Base-by-base conservation (phyloP, 1,140 invertebrate genomes). In the Stegodyphus mimosarum region DNA sequence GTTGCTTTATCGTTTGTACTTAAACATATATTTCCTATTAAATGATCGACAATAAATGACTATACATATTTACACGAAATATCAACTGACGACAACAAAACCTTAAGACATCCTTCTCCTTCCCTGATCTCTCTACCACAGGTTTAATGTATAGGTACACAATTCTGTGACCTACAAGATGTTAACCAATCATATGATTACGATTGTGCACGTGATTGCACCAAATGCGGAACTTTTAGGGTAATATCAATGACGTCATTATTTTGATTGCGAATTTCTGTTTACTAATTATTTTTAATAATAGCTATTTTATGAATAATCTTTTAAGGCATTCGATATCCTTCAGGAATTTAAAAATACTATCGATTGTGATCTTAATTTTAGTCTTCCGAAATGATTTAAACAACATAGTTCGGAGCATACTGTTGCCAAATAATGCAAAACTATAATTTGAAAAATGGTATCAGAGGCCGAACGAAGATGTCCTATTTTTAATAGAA, bases 61-160 rank as follows among this genome's bases (percentile, higher is more conserved):
- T 75, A 84, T 84, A 84, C 81, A 84, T 84, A 84, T 84, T 69
- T 84, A 84, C 81, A 84, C n/a, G 60, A 84, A 84, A 84, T 76
- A 84, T 76, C 73, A 84, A 84, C 81, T 75, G 70, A 83, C 76
- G 52, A 84, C 81, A 75, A 67, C 81, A 60, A 67, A 55, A 67
- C 63, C 33, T 51, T 52, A 67, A 13, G 4, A 70, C 81, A 84
- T 84, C 72, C 71, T 69, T 48, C 55, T 55, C 64, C 63, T 76
- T 11, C 55, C 49, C 80, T 53, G 70, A 63, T 84, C 55, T 17
- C 71, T 7, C 13, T 15, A 18, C 64, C 64, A 67, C 64, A 67
- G 17, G 11, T 13, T 67, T 63, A 6, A 69, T 67, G 81, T 84
- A 84, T 9, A 84, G 13, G 73, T 84, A 76, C 10, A 18, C 10